These are phyloP conservation scores for Antennarius maculatus DNA, from an alignment of 2,797 vertebrate genomes.

Conservation along the genomic window DNA sequence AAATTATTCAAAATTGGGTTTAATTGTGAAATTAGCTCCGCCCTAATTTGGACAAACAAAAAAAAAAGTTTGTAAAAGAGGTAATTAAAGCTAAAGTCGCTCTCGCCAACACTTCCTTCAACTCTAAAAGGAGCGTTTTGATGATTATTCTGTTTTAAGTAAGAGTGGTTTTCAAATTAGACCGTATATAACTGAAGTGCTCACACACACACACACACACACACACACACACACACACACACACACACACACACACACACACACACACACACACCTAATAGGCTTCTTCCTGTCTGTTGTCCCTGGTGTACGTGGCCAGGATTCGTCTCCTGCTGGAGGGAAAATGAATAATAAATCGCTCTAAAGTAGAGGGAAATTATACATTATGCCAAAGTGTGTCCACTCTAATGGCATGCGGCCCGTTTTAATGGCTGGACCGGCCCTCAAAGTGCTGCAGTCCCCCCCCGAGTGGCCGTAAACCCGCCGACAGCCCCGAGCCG, in stretches of 20 bases:
- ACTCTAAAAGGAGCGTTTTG: conserved; percentile 36
- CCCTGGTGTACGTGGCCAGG: conserved; percentile 23
- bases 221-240: conserved; percentile 18
- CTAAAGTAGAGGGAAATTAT: conserved; percentile 66
- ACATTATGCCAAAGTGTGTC: conserved; percentile 69
- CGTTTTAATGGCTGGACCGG: conserved; percentile 63
- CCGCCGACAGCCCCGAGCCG: conserved; percentile 41
- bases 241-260: conserved; percentile 4
- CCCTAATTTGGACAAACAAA: neutral
- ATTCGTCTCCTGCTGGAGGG: conserved; percentile 42
- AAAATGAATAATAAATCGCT: conserved; percentile 74
- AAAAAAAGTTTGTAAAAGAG: conserved; percentile 1
- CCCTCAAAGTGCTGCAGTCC: conserved; percentile 28
- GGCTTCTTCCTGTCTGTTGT: conserved; percentile 39
- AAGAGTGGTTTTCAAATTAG: conserved; percentile 23
- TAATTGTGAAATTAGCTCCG: conserved; percentile 3
- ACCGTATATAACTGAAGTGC: neutral
- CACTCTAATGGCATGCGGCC: conserved; percentile 68
- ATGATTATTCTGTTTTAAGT: conserved; percentile 43
- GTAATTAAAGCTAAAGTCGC: conserved; percentile 2
- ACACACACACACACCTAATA: conserved; percentile 28
- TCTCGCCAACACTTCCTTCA: conserved; percentile 29
- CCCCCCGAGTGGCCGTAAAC: conserved; percentile 59
- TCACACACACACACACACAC: conserved; percentile 9
- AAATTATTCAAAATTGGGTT: neutral